Conservation (phyloP, 1,140 invertebrate species). For the Cyclina sinensis region DNA sequence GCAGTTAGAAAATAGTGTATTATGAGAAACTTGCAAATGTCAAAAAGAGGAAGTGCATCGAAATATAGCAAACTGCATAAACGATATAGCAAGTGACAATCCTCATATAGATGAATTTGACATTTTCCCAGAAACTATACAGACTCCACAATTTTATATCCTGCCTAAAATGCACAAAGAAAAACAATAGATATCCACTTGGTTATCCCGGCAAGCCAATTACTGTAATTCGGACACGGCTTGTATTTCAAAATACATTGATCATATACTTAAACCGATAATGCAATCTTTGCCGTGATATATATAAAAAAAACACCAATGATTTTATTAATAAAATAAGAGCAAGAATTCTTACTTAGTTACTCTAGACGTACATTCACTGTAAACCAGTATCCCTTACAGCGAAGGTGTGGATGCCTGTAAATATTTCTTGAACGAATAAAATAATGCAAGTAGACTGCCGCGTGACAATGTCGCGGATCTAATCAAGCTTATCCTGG, state of each 20-base stretch:
- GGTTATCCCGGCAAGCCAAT: no score
- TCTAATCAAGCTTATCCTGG: constrained; percentile 24
- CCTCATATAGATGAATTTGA: no score
- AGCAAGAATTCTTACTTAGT: background rate
- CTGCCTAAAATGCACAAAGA: no score
- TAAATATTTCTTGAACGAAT: constrained; percentile 20
- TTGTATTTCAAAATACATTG: no score
- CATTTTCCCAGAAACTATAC: constrained; percentile 61
- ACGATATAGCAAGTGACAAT: background rate
- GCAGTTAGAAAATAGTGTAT: background rate
- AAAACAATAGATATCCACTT: no score
- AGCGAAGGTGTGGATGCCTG: constrained; percentile 21
- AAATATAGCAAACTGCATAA: background rate
- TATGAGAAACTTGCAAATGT: background rate
- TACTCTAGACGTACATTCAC: constrained; percentile 14
- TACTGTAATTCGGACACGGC: no score
- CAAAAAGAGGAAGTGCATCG: background rate
- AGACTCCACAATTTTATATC: constrained; percentile 35
- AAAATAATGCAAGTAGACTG: background rate
- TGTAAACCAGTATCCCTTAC: constrained; percentile 55
- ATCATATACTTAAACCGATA: background rate
- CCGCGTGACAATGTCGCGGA: no score
- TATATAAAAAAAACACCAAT: constrained; percentile 20
- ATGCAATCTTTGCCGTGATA: constrained; percentile 19
- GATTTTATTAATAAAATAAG: background rate